phyloP scores from a whole-genome alignment of 2,113 vertebrate genomes.

The Pterocles burchelli region DNA sequence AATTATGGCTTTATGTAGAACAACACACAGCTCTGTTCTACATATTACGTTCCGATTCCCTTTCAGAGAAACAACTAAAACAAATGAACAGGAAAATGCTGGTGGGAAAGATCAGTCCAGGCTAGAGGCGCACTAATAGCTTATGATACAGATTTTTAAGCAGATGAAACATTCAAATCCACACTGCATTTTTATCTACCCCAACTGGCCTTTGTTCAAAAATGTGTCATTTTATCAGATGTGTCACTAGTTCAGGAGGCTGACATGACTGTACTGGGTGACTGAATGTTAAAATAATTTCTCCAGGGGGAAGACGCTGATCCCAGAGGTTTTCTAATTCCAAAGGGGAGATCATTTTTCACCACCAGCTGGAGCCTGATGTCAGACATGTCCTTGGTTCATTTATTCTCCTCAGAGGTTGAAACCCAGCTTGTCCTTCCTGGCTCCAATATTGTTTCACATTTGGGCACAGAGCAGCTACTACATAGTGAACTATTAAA shows the following conservation, averaged over 20 bases:
- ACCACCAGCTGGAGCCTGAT: conserved; percentile 41
- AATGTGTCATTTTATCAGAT: not conserved
- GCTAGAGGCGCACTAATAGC: not conserved
- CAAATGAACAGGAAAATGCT: not conserved
- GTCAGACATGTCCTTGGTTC: conserved; percentile 16
- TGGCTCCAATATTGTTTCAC: conserved; percentile 25
- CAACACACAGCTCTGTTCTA: not conserved
- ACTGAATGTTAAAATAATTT: conserved; percentile 42
- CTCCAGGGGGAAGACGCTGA: conserved; percentile 2
- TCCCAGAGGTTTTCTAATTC: conserved; percentile 37
- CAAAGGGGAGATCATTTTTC: conserved; percentile 18
- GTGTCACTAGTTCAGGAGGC: not conserved
- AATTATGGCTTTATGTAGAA: not conserved
- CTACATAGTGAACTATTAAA: not conserved
- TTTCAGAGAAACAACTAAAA: not conserved
- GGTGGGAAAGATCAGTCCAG: not conserved
- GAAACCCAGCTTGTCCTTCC: conserved; percentile 32
- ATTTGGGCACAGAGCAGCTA: not conserved
- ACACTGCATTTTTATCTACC: not conserved
- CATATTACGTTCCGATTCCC: not conserved
- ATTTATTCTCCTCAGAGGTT: conserved; percentile 36
- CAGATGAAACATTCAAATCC: not conserved
- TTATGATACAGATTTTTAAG: not conserved
- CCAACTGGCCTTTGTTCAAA: conserved; percentile 3
- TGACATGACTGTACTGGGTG: conserved; percentile 11